Evolutionary conservation across 2,888 invertebrate species (phyloP).

Genomic region (Eucera pruinosa): DNA sequence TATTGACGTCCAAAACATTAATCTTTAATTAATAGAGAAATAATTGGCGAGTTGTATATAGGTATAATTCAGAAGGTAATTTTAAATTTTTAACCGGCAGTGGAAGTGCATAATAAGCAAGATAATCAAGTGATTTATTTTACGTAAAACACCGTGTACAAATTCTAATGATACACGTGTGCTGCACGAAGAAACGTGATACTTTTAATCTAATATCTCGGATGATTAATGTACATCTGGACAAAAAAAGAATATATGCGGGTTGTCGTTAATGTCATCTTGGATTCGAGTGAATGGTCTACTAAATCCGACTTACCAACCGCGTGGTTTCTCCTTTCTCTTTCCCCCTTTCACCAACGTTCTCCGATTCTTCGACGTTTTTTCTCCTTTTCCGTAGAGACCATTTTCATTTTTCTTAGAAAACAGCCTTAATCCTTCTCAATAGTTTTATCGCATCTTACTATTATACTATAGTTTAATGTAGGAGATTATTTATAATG

Average conservation of each 20-base stretch:
- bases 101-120: no score
- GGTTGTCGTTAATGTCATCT: slow-evolving; percentile 4
- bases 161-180: no score
- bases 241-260: slow-evolving; percentile 18
- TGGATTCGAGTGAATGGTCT: slow-evolving; percentile 38
- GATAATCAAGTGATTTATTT: no score
- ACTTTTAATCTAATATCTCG: slow-evolving; percentile 1
- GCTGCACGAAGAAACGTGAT: neutral
- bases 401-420: neutral
- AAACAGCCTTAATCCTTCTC: no score
- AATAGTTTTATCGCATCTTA: neutral
- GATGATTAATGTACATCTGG: slow-evolving; percentile 6
- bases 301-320: slow-evolving; percentile 50
- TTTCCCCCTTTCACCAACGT: slow-evolving; percentile 34
- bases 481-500: no score
- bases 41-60: no score
- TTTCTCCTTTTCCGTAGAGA: neutral
- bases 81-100: no score
- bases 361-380: slow-evolving; percentile 24
- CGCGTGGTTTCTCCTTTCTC: slow-evolving; percentile 19
- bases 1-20: no score
- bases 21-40: no score
- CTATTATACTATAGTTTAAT: no score
- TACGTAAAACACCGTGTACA: no score
- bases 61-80: no score